Base-by-base conservation (phyloP, 2,113 vertebrate genomes). In the Chrysochloris asiatica region DNA sequence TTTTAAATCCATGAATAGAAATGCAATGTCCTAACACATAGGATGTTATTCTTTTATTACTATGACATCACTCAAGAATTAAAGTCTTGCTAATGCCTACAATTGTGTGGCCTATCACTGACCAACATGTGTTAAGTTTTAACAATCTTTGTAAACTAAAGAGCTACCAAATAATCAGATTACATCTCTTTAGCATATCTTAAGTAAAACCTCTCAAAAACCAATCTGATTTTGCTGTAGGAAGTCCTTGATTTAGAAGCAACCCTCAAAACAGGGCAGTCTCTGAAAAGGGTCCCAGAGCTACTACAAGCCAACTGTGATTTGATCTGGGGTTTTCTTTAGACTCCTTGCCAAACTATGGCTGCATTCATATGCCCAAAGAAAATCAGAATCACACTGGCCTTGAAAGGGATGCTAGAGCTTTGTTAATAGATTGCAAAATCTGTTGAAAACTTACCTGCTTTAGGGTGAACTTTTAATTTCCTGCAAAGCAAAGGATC, bases 271-370 rank as follows among this genome's bases (percentile, higher is more conserved):
- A 21, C 41, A 81, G 45, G 45, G 61, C 33, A 67, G 33, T 6
- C 61, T 95, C 65, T 86, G 67, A 92, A 77, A 9, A 36, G 76
- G 91, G 83, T 77, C 90, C 52, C 81, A 80, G 73, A 86, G n/a
- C 73, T 86, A 85, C n/a, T 56, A 77, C 22, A 73, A 30, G 81
- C 94, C 86, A 88, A 83, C 80, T 89, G 86, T 59, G 83, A 94
- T 89, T 45, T 83, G 67, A 93, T 90, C 91, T 88, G 75, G 73
- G 72, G 56, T 81, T 95, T 94, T 93, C 92, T 90, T 90, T 65
- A 88, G 61, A 87, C 69, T 79, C 43, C 36, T 76, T 38, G 93
- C 86, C 83, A 90, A 90, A 84, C 21, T 85, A 43, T 78, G 78
- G 52, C 45, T 87, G 61, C 77, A 89, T 89, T 85, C 89, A 43